Evolutionary conservation across 2,113 vertebrate species (phyloP).

Genomic region (human): GRCh38 chr1:20066001-20066500

Average conservation of each 20-base stretch:
- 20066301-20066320: background rate
- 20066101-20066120: background rate
- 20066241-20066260: background rate
- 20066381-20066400: background rate
- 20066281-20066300: background rate
- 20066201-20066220: background rate
- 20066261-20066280: background rate
- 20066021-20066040: background rate
- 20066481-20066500: background rate
- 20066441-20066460: background rate
- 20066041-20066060: background rate
- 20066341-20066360: background rate
- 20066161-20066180: background rate
- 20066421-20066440: background rate
- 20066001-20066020: background rate
- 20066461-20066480: background rate
- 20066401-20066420: background rate
- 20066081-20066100: background rate
- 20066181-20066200: background rate
- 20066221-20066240: background rate
- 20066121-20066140: background rate
- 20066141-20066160: background rate
- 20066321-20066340: background rate
- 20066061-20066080: background rate
- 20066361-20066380: background rate